Evolutionary conservation across 2,797 vertebrate genomes (phyloP), one percentile per base, ranked within the genome.

Genomic region (Eptatretus atami): DNA sequence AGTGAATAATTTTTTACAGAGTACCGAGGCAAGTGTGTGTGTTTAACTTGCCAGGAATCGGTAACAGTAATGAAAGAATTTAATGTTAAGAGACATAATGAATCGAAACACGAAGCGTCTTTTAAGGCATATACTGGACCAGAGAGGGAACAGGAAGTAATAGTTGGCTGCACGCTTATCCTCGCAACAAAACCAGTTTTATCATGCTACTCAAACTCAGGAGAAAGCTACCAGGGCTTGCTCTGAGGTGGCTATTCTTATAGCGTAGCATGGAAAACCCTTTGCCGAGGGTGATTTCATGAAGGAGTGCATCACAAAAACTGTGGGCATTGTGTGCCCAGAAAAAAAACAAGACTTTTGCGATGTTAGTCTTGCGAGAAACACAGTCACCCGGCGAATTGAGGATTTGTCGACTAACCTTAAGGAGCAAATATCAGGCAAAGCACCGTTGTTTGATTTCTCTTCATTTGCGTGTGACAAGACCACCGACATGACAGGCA

Each of bases 321-420:
- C 13, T 57, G 13, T 57, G 54, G 13, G 2, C 19, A 19, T 19
- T 19, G 12, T 57, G 54, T 57, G 54, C 54, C 54, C 54, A 13
- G 54, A 14, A 57, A 14, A 57, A 57, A 57, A 13, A 13, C 54
- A 57, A 57, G 54, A 57, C 12, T 57, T 57, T 14, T 13, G 12
- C 54, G 54, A 57, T 57, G 54, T 57, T 14, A 13, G 54, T 14
- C 13, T 57, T 13, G 13, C 54, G 13, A 57, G 54, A 57, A 57
- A 57, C 12, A 19, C 19, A 2, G 19, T 19, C 19, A 19, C 19
- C 19, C 19, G 19, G 19, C 19, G 19, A 19, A 19, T 68, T 1
- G 15, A 69, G n/a, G 66, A 70, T 52, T 68, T 70, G 63, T 69
- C 66, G 63, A 60, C 63, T 63, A 69, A 67, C 63, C 12, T 67